phyloP scores from a whole-genome alignment of 2,888 invertebrate genomes.

The Scaptomyza tumidula region DNA sequence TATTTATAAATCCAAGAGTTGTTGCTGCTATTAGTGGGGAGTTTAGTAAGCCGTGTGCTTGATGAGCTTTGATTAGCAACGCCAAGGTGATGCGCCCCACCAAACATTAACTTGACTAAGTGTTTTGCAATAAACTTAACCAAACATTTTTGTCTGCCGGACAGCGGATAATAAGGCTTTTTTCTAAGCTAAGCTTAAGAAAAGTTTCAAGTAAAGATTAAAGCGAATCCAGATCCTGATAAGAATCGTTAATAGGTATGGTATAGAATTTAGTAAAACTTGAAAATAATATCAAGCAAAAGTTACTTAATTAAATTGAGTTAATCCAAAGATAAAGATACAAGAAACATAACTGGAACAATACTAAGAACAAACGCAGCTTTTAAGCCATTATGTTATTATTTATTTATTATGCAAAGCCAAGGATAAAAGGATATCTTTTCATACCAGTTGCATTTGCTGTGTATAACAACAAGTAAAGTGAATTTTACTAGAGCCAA shows the following conservation, averaged over 20 bases:
- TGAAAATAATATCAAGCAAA: no score
- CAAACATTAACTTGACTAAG: conserved; percentile 49
- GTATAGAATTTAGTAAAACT: no score
- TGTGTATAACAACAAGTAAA: background rate
- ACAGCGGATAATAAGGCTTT: background rate
- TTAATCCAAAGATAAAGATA: no score
- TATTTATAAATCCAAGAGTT: conserved; percentile 53
- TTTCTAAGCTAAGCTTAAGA: background rate
- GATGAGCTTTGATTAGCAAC: conserved; percentile 70
- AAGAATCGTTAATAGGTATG: no score
- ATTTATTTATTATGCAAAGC: no score
- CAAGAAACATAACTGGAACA: no score
- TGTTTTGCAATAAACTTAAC: conserved; percentile 26
- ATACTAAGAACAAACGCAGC: no score
- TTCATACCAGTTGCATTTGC: background rate
- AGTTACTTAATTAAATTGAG: no score
- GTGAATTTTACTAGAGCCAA: background rate
- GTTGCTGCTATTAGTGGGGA: conserved; percentile 63
- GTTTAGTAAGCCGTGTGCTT: conserved; percentile 60
- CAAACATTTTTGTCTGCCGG: background rate
- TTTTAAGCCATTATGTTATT: no score
- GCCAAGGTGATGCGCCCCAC: conserved; percentile 22
- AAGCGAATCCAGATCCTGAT: no score
- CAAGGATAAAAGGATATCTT: no score
- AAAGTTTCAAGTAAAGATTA: no score